A percentile compares a stretch with the other conserved stretches of the same genome.
These are phyloP conservation scores for Lates calcarifer DNA, from an alignment of 2,113 vertebrate genomes.

Conservation along the genomic window DNA sequence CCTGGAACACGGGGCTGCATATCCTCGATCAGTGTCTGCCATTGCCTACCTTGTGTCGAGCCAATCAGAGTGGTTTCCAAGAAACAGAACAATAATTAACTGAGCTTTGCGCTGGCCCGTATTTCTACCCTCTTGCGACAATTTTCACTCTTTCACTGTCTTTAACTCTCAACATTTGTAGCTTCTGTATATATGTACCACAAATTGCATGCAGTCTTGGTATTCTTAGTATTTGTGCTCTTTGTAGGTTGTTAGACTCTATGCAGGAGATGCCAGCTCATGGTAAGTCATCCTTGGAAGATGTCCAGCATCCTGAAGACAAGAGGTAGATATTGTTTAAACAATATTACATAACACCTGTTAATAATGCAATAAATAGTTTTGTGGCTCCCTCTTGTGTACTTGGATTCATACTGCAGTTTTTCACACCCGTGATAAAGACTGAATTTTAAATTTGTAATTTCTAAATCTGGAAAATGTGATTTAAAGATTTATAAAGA, in stretches of 20 bases:
- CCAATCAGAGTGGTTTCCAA: background rate
- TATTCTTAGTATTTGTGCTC: constrained; percentile 78
- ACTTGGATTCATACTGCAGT: background rate
- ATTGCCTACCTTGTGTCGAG: constrained; percentile 26
- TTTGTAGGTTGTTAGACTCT: constrained; percentile 78
- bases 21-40: background rate
- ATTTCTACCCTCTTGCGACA: background rate
- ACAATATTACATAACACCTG: background rate
- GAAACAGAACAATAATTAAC: background rate
- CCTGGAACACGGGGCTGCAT: too few species aligned
- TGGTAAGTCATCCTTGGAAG: constrained; percentile 69
- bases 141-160: background rate
- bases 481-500: too few species aligned
- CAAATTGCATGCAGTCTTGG: constrained; percentile 36
- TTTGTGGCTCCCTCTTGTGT: background rate
- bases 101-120: constrained; percentile 22
- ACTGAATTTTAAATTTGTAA: too few species aligned
- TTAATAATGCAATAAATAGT: background rate
- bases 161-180: background rate
- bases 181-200: background rate
- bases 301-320: constrained; percentile 19
- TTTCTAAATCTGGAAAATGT: too few species aligned
- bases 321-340: constrained; percentile 36
- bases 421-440: background rate
- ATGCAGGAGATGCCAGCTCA: constrained; percentile 44